Percentiles rank a stretch among this genome's conserved stretches.
These are phyloP conservation scores for Phyllostomus discolor DNA, from an alignment of 2,113 vertebrate species.

Conservation along the genomic window DNA sequence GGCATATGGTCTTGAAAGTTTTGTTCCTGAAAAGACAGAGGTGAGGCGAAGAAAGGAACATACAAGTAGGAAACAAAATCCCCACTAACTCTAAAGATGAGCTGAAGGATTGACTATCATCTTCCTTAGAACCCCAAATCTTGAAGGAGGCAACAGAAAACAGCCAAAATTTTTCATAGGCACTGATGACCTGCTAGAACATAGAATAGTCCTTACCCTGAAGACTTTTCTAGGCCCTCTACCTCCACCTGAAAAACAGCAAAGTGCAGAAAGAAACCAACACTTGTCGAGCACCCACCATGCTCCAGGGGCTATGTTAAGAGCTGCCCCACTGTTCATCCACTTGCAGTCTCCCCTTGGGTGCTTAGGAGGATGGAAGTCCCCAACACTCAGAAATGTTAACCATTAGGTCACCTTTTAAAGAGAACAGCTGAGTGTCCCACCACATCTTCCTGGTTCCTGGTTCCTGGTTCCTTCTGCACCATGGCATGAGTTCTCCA, in stretches of 20 bases:
- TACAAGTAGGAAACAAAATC: rapidly evolving
- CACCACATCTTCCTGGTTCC: rapidly evolving
- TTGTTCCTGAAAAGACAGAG: background rate
- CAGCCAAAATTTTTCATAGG: background rate
- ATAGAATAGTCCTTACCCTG: rapidly evolving
- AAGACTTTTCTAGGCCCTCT: background rate
- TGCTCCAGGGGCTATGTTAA: background rate
- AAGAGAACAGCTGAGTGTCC: rapidly evolving
- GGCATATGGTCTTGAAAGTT: rapidly evolving
- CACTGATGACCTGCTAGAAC: rapidly evolving
- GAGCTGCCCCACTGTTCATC: rapidly evolving
- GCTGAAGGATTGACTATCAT: rapidly evolving
- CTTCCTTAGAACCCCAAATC: rapidly evolving
- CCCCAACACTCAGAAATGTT: rapidly evolving
- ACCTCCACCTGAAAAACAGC: background rate
- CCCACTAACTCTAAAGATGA: background rate
- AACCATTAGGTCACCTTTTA: rapidly evolving
- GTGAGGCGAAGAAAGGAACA: background rate
- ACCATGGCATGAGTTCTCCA: rapidly evolving
- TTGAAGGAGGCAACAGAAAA: background rate
- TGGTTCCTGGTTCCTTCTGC: rapidly evolving
- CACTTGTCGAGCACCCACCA: rapidly evolving
- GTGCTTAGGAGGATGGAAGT: rapidly evolving
- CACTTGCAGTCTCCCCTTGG: rapidly evolving
- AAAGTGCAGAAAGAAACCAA: background rate